phyloP scores from a whole-genome alignment of 2,797 vertebrate species.

The Antennarius maculatus region DNA sequence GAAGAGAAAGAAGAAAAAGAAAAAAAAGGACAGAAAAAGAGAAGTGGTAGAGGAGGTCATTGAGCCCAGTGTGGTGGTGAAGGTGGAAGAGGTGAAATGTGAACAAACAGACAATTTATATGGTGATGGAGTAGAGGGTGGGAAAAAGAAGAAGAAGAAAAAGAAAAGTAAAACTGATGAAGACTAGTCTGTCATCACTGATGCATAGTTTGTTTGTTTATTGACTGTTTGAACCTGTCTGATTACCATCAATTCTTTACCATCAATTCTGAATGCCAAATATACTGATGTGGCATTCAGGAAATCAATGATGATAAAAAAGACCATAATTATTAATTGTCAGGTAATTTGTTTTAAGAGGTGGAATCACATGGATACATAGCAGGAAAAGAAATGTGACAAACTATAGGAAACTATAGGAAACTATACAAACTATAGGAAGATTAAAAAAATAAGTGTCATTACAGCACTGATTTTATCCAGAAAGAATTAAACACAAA shows the following conservation, averaged over 20 bases:
- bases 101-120: slow-evolving; percentile 45
- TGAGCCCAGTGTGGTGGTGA: slow-evolving; percentile 37
- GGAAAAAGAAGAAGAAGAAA: slow-evolving; percentile 63
- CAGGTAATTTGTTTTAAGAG: neutral
- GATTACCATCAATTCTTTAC: slow-evolving; percentile 1
- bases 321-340: slow-evolving; percentile 3
- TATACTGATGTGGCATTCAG: slow-evolving; percentile 7
- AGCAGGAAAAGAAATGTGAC: slow-evolving; percentile 8
- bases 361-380: slow-evolving; percentile 11
- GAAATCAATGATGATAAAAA: slow-evolving; percentile 10
- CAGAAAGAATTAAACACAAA: slow-evolving; percentile 42
- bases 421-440: slow-evolving; percentile 4
- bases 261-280: no score
- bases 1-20: slow-evolving; percentile 70
- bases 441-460: neutral
- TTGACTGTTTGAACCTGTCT: neutral
- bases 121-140: slow-evolving; percentile 36
- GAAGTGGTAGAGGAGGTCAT: slow-evolving; percentile 44
- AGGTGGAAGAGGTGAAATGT: slow-evolving; percentile 56
- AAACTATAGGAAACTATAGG: no score
- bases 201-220: slow-evolving; percentile 8
- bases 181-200: slow-evolving; percentile 39
- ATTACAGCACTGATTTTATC: slow-evolving; percentile 40
- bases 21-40: slow-evolving; percentile 59
- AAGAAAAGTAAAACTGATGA: slow-evolving; percentile 40